Percentiles rank a stretch among this genome's conserved stretches.
These are phyloP conservation scores for Rosalia funebris DNA, from an alignment of 2,888 invertebrate genomes.

Conservation along the genomic window DNA sequence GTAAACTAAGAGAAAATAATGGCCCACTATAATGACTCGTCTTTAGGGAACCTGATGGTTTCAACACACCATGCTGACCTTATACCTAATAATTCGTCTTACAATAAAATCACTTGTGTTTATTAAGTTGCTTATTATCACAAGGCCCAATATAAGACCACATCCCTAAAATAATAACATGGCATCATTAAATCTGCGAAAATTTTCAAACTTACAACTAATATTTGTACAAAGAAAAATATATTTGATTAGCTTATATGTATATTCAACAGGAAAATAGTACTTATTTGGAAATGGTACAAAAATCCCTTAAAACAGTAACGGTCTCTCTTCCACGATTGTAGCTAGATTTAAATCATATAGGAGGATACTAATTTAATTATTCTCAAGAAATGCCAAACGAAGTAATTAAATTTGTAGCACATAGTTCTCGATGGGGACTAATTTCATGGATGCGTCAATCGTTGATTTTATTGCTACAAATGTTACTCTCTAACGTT, in stretches of 20 bases:
- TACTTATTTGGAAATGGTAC: background rate
- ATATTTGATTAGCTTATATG: conserved; percentile 17
- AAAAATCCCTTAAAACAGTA: conserved; percentile 21
- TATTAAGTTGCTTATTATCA: conserved; percentile 44
- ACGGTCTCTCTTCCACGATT: background rate
- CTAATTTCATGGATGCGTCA: conserved; percentile 7
- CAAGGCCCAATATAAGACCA: conserved; percentile 43
- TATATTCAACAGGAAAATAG: conserved; percentile 17
- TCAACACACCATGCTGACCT: background rate
- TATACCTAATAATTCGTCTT: conserved; percentile 25
- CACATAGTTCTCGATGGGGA: background rate
- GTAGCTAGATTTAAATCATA: background rate
- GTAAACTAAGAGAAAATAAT: background rate
- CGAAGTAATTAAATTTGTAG: background rate
- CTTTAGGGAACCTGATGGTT: background rate
- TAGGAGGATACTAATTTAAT: background rate
- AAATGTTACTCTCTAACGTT: conserved; percentile 29
- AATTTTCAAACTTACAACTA: conserved; percentile 27
- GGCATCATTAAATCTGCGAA: conserved; percentile 29
- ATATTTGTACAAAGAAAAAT: conserved; percentile 31
- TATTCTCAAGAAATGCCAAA: background rate
- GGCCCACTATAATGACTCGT: too few relatives aligned
- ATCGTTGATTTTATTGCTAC: conserved; percentile 19
- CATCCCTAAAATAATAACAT: conserved; percentile 42
- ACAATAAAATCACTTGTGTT: conserved; percentile 27